Conservation (phyloP, 2,888 invertebrate species). For the Hypomecis punctinalis region DNA sequence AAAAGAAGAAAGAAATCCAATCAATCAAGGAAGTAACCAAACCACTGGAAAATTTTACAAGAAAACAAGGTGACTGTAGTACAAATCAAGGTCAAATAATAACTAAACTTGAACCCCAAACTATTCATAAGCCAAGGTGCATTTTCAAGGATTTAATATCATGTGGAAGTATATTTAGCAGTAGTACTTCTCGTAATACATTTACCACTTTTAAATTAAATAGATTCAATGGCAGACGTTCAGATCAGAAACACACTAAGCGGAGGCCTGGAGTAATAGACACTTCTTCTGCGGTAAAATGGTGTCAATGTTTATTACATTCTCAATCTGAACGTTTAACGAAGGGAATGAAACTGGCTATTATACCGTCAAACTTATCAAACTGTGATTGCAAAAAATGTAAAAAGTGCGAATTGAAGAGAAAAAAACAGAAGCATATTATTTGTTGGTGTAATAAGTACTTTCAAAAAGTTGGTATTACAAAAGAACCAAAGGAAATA, state of each 20-base stretch:
- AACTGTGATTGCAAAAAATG: constrained; percentile 24
- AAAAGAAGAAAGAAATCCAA: background rate
- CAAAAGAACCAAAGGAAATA: background rate
- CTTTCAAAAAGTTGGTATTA: background rate
- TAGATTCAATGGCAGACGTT: background rate
- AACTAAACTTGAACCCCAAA: background rate
- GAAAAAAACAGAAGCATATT: constrained; percentile 1
- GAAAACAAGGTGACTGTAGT: background rate
- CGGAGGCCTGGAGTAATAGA: background rate
- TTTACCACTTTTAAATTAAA: background rate
- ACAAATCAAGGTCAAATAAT: background rate
- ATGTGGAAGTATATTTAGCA: background rate
- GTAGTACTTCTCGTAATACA: background rate
- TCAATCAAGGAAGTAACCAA: no score
- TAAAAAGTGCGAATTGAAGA: constrained; percentile 16
- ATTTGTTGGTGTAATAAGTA: constrained; percentile 6
- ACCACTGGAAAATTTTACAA: background rate
- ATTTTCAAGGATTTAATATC: background rate
- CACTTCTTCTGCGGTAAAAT: constrained; percentile 6
- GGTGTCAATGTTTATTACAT: constrained; percentile 5
- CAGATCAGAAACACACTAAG: background rate
- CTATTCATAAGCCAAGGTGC: no score
- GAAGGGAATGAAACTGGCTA: constrained; percentile 3
- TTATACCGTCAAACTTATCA: constrained; percentile 11
- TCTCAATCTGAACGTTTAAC: constrained; percentile 7